Base-by-base conservation (phyloP, 2,797 vertebrate species). In the Echiichthys vipera region DNA sequence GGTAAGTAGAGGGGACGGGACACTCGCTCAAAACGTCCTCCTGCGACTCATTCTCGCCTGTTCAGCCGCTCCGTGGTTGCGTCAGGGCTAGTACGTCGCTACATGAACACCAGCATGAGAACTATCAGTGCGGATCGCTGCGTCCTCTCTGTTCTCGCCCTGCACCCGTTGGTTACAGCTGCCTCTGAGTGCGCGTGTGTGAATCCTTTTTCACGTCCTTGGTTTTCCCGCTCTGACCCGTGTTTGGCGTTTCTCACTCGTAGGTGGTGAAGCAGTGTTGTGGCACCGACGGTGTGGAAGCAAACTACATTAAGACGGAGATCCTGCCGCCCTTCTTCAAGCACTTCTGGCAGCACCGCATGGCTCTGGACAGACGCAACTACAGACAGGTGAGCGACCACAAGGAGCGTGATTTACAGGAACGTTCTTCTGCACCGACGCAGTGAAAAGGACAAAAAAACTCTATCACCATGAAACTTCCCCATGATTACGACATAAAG, bases 231-330 rank as follows among this genome's bases (percentile, higher is more conserved):
- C 14, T 59, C 59, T 80, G 29, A 80, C 29, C 5, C n/a, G 17
- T 2, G 0, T 2, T 18, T 20, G 2, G n/a, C 65, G 5, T 10
- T 62, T 63, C 83, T 51, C 10, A 71, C 34, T 84, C 39, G 0
- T 54, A 99, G 98, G 98, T 99, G 78, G 98, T 99, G 81, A 99
- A 99, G 85, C 98, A 99, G 88, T 99, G 98, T 74, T 99, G 98
- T 90, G 98, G 98, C 49, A 99, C 98, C 0, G 98, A 99, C 84
- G 98, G 98, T 93, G 98, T 99, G 54, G 98, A 99, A 92, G 97
- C 98, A 66, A 99, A 99, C 91, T 99, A 99, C 91, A 99, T 99
- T 69, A 99, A 99, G 92, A 99, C 98, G 0, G 98, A 99, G 92
- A 99, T 99, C 90, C 94, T 99, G 72, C 98, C 98, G 0, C 97